Base-by-base conservation (phyloP, 2,888 invertebrate genomes). In the Latrodectus elegans region DNA sequence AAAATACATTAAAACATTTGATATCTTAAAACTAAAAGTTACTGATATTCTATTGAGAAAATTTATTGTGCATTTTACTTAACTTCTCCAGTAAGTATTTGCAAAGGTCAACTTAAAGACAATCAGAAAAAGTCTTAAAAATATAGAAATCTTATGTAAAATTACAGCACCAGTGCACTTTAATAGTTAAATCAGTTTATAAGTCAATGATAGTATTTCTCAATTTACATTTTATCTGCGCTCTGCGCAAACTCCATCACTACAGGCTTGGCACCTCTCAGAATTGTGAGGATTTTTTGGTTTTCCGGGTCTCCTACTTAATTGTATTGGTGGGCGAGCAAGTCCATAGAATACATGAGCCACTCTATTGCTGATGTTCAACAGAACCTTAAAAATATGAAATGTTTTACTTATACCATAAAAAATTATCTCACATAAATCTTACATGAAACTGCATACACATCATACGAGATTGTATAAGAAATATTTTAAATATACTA, bases 211-310 rank as follows among this genome's bases (percentile, higher is more conserved):
- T 68, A 17, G 12, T 4, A 22, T n/a, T 11, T 14, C 14, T 22
- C 26, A 12, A 68, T 8, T 22, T 12, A 51, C 9, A n/a, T 26
- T 60, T 70, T 73, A 88, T 65, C 88, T 88, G 70, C 89, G 78
- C 55, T 90, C 88, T 10, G 90, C 87, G 73, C 91, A 90, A 12
- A 90, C 87, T 10, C 92, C 93, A 84, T 93, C 92, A 83, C 92
- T 91, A 89, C 93, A 93, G 4, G 93, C 93, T 90, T 93, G 93
- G 89, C 93, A 93, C 53, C 92, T 91, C 22, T 92, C 91, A 6
- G 92, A 90, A 71, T 93, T 92, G 90, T 93, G 93, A 79, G 92
- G 93, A 83, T 92, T 92, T 38, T 92, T 90, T 6, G 93, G 93
- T 90, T 92, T 92, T 11, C 93, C 93, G 55, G 92, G 91, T 64